These are phyloP conservation scores for Promerops cafer DNA, from an alignment of 2,113 vertebrate species.

Conservation along the genomic window DNA sequence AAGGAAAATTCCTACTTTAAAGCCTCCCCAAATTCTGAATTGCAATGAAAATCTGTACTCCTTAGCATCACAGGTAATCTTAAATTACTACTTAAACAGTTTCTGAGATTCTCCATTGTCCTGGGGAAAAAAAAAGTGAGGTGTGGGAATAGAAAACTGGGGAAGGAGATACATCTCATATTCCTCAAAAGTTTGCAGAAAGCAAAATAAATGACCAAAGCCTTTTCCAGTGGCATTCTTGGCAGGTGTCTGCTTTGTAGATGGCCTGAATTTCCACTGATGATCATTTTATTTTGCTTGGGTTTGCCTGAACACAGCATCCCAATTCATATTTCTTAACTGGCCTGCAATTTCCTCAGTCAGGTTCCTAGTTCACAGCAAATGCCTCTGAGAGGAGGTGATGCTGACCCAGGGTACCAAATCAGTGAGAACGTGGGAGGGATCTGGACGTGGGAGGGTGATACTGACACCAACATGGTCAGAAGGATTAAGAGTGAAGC, in stretches of 20 bases:
- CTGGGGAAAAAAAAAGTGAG: accelerated
- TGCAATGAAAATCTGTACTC: not conserved
- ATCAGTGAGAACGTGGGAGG: not conserved
- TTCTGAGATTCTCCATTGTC: not conserved
- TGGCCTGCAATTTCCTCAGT: not conserved
- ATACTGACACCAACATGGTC: accelerated
- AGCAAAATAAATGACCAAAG: not conserved
- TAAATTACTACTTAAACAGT: not conserved
- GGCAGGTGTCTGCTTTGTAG: not conserved
- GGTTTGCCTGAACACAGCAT: not conserved
- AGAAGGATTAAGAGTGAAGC: not conserved
- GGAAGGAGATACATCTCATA: not conserved
- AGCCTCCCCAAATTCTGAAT: not conserved
- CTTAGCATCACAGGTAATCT: not conserved
- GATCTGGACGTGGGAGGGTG: not conserved
- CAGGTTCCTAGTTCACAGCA: not conserved
- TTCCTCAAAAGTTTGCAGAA: not conserved
- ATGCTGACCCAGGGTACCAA: not conserved
- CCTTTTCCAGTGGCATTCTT: not conserved
- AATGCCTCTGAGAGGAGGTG: accelerated
- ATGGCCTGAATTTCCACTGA: not conserved
- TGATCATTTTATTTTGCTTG: not conserved
- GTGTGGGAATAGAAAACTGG: not conserved
- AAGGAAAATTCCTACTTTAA: not conserved
- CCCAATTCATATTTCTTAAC: not conserved